Conservation (phyloP, 2,113 vertebrate species). For the Proteles cristata region DNA sequence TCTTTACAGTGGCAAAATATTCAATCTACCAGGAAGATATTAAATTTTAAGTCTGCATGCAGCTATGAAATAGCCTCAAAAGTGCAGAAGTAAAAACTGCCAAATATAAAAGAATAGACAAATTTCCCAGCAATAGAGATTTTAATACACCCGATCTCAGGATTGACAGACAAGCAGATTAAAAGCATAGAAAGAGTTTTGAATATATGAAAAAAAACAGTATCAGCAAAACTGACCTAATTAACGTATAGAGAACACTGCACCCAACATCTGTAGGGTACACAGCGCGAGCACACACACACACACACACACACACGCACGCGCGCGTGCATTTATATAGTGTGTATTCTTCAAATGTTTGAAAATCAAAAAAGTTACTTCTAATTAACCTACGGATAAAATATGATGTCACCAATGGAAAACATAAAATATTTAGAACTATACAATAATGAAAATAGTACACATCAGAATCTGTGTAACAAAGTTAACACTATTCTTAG, state of each 20-base stretch:
- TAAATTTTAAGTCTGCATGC: background rate
- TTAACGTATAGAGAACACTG: background rate
- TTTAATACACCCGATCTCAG: background rate
- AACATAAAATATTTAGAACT: background rate
- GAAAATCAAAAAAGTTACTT: background rate
- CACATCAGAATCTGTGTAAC: background rate
- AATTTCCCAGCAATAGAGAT: background rate
- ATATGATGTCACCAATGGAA: background rate
- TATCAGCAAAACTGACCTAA: slow-evolving; percentile 35
- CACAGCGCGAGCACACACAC: background rate
- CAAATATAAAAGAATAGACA: background rate
- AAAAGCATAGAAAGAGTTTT: background rate
- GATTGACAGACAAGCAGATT: background rate
- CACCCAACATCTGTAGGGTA: background rate
- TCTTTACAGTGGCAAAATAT: background rate
- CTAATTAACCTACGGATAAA: background rate
- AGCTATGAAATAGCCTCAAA: background rate
- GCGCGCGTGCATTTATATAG: background rate
- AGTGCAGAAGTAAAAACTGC: background rate
- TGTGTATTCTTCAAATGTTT: background rate
- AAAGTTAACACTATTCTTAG: background rate
- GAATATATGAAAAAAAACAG: background rate
- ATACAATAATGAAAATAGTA: background rate
- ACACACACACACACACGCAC: too few species aligned
- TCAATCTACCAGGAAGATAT: background rate